Conservation (phyloP, 2,888 invertebrate species). For the Cryptops parisi region DNA sequence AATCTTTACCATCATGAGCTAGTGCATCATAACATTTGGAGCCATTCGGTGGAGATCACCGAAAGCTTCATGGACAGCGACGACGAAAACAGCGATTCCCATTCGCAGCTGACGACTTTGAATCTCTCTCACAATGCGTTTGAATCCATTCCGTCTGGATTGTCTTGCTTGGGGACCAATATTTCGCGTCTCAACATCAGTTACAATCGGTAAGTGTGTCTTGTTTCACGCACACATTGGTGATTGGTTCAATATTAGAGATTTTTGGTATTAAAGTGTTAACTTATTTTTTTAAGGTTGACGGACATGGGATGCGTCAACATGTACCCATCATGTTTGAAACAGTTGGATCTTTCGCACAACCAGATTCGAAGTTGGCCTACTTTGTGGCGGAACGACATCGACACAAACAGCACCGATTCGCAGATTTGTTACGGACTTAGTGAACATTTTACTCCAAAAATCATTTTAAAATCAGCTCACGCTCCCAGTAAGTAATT, state of each 20-base stretch:
- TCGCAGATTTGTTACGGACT: conserved; percentile 10
- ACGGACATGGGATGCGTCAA: conserved; percentile 65
- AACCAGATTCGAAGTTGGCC: conserved; percentile 86
- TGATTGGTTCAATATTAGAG: not conserved
- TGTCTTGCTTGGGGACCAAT: conserved; percentile 79
- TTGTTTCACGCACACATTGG: too few species aligned
- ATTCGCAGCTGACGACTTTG: conserved; percentile 54
- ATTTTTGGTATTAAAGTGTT: not conserved
- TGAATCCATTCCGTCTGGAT: conserved; percentile 64
- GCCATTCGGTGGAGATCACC: conserved; percentile 19
- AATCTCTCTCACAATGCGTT: conserved; percentile 87
- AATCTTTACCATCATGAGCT: conserved; percentile 29
- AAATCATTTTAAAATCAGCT: not conserved
- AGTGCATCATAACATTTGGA: conserved; percentile 55
- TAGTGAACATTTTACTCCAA: not conserved
- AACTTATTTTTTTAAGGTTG: conserved; percentile 24
- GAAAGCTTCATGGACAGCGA: conserved; percentile 21
- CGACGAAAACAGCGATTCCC: conserved; percentile 27
- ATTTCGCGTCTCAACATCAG: conserved; percentile 79
- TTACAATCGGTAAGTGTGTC: conserved; percentile 67
- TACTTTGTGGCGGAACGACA: conserved; percentile 7
- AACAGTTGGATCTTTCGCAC: conserved; percentile 83
- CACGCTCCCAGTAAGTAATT: conserved; percentile 7
- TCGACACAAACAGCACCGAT: conserved; percentile 11
- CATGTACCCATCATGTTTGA: conserved; percentile 72